Base-by-base conservation (phyloP, 2,113 vertebrate species). In the Cyprinodon tularosa region DNA sequence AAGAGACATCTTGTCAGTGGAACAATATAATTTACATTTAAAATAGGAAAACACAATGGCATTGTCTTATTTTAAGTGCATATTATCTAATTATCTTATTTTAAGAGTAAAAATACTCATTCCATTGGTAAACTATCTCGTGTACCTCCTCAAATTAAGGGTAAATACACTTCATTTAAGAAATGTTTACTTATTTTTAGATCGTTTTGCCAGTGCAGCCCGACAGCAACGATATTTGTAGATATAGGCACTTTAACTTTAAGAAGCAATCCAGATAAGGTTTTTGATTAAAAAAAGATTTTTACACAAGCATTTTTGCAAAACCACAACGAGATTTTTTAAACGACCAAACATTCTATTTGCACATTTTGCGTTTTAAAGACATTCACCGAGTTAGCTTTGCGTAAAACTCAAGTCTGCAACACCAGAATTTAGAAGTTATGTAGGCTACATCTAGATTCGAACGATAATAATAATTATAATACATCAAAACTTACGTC, bases 191-290 rank as follows among this genome's bases (percentile, higher is more conserved):
- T 29, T 29, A 29, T 29, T 29, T 29, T 29, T 29, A 29, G 29
- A 29, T 29, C 29, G 29, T 29, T 29, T 29, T 29, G 29, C 29
- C 29, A 29, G 29, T 29, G 29, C 29, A 93, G 92, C 90, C 93
- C 92, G 39, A 17, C 3, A 42, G 75, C 48, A 85, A 63, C 61
- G 44, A 5, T 17, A 4, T 7, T 12, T 59, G 0, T 71, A 53
- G 50, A 0, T 73, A 4, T n/a, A 40, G 3, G 0, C 10, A 17
- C 3, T 3, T 44, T 72, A 62, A 3, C 36, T 68, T 10, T 2
- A 39, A 59, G 2, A 17, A 42, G 9, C 5, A 9, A 57, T n/a
- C 50, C 50, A n/a, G 17, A n/a, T 57, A 15, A 57, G 17, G 0
- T 57, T 12, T n/a, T 42, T 8, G 3, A 8, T 5, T 29, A 29